Evolutionary conservation across 2,888 invertebrate genomes (phyloP), one percentile per base, ranked within the genome.

Genomic region (Amorpha juglandis): DNA sequence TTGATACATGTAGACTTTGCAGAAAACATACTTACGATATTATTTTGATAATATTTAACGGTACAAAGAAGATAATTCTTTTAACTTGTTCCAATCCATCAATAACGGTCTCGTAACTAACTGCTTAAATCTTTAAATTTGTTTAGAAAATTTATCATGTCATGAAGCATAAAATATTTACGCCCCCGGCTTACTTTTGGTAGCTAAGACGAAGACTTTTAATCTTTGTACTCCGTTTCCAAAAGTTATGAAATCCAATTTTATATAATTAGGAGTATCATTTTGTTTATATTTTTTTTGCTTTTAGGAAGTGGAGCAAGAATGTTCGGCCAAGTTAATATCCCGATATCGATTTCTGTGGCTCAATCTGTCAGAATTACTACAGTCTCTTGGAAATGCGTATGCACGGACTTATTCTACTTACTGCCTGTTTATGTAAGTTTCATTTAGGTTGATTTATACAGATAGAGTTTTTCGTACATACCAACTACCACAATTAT

Each of bases 331-430:
- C 0, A 91, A 88, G 64, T 82, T 95, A 69, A 93, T 96, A 70
- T 93, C 94, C 6, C 94, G 95, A 21, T 96, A 95, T 77, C 93
- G 95, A 65, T 93, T 88, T 69, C 79, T 96, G 33, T 96, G 96
- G 96, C 86, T 96, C 45, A 95, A 95, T 76, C 86, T 96, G 0
- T 95, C 95, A 62, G 95, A 96, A 78, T 84, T 95, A n/a, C 81
- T 96, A 16, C 95, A 96, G 78, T 89, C 93, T 19, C 84, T 96
- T 9, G 95, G 96, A 11, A 95, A 95, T 76, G 95, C 95, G 1
- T 96, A 96, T 73, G 95, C 95, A 0, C 88, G 95, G 63, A 96
- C 96, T 0, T 96, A 95, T 79, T 95, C 95, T 0, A 95, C 95
- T 0, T 95, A 95, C 80, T 95, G 94, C 66, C 84, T 96, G 45